Evolutionary conservation across 1,140 invertebrate genomes (phyloP).

Genomic region (Diploscapter pachys): DNA sequence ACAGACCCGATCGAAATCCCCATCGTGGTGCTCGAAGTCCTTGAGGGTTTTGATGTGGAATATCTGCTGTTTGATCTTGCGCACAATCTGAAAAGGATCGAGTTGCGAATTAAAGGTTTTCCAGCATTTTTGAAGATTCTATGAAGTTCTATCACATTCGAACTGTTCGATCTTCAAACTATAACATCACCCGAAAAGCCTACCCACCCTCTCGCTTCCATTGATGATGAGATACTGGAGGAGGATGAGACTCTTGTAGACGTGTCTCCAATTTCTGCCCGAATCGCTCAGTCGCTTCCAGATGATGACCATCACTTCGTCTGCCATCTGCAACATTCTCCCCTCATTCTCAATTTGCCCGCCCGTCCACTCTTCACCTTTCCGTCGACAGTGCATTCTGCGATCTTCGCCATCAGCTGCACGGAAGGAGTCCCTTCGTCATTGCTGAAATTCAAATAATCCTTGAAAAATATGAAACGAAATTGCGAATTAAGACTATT

Average conservation of each 20-base stretch:
- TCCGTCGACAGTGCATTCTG: not conserved
- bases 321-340: constrained; percentile 68
- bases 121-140: too few species aligned
- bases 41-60: constrained; percentile 96
- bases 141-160: too few species aligned
- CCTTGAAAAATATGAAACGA: not conserved
- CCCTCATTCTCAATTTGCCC: not conserved
- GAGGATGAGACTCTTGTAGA: constrained; percentile 93
- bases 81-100: constrained; percentile 41
- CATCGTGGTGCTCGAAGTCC: constrained; percentile 97
- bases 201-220: constrained; percentile 51
- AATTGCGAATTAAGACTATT: not conserved
- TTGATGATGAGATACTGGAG: constrained; percentile 68
- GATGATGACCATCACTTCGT: constrained; percentile 99
- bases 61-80: constrained; percentile 91
- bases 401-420: not conserved
- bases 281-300: constrained; percentile 98
- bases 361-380: not conserved
- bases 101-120: too few species aligned
- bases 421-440: not conserved
- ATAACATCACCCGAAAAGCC: not conserved
- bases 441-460: not conserved
- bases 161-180: constrained; percentile 33
- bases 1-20: constrained; percentile 82
- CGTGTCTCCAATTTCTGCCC: constrained; percentile 98